Conservation (phyloP, 2,797 vertebrate species). For the Cryptoprocta ferox region DNA sequence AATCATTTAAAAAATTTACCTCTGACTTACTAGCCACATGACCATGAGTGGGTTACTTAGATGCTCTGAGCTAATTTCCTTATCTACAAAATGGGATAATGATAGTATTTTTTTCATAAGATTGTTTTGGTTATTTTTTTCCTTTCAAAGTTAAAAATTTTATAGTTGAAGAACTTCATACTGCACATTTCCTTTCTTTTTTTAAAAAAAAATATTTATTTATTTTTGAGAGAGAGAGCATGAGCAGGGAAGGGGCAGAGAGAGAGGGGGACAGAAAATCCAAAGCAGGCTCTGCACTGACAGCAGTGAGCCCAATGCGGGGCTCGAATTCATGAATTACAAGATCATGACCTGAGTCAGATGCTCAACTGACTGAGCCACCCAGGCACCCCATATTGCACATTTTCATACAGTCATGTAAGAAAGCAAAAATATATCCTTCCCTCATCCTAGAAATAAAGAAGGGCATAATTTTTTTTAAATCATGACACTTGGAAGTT, state of each 20-base stretch:
- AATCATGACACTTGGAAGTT: slow-evolving; percentile 83
- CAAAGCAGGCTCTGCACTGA: too few relatives aligned
- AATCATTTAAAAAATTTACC: background rate
- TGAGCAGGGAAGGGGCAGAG: too few relatives aligned
- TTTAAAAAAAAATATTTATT: too few relatives aligned
- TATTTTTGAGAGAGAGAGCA: too few relatives aligned
- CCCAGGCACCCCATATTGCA: slow-evolving; percentile 60
- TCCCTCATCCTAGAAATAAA: slow-evolving; percentile 79
- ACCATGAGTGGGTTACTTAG: background rate
- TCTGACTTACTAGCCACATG: background rate
- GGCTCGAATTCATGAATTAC: too few relatives aligned
- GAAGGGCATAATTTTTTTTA: slow-evolving; percentile 79
- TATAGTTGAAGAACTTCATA: slow-evolving; percentile 85
- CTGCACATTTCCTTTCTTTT: slow-evolving; percentile 77
- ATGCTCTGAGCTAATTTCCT: background rate
- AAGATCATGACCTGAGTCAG: too few relatives aligned
- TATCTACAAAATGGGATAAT: slow-evolving; percentile 46
- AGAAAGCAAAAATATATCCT: slow-evolving; percentile 82
- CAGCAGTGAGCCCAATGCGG: too few relatives aligned
- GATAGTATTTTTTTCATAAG: background rate
- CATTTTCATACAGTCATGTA: slow-evolving; percentile 82
- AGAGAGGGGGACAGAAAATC: too few relatives aligned
- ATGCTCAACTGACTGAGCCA: too few relatives aligned
- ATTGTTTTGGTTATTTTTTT: background rate
- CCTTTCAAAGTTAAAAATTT: slow-evolving; percentile 81